phyloP scores from a whole-genome alignment of 2,113 vertebrate species.

The Hypomesus transpacificus region DNA sequence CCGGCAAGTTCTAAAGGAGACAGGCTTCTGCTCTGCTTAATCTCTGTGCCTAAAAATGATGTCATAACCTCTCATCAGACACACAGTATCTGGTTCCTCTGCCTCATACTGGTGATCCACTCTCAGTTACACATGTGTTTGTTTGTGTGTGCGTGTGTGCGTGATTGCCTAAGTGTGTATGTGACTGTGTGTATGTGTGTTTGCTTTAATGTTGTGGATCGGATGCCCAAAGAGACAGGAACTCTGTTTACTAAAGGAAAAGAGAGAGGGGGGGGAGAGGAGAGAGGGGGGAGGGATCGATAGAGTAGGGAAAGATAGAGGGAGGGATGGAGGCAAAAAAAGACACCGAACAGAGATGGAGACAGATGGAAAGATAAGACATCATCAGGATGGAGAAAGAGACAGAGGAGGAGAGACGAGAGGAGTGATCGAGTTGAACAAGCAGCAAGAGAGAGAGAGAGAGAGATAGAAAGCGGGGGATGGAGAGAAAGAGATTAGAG shows the following conservation, averaged over 20 bases:
- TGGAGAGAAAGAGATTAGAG: too few species aligned
- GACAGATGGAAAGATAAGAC: background rate
- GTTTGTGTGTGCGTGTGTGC: background rate
- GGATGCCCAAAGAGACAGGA: background rate
- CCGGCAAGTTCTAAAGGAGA: too few species aligned
- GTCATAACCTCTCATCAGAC: too few species aligned
- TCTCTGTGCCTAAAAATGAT: too few species aligned
- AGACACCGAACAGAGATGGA: background rate
- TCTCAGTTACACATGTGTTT: background rate
- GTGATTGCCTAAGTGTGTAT: background rate
- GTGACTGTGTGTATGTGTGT: constrained; percentile 6
- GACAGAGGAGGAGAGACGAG: too few species aligned
- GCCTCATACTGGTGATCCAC: too few species aligned
- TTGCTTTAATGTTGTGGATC: background rate
- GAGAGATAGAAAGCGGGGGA: too few species aligned
- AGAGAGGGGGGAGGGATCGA: background rate
- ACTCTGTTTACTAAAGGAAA: too few species aligned
- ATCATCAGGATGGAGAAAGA: background rate
- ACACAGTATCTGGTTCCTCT: too few species aligned
- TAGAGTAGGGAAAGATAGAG: background rate
- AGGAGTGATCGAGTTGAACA: too few species aligned
- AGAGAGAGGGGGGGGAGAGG: background rate
- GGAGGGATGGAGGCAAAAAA: background rate
- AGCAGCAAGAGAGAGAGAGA: too few species aligned
- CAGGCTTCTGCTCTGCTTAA: too few species aligned